These are phyloP conservation scores for Hafferia zeledoni DNA, from an alignment of 2,797 vertebrate genomes.

Conservation along the genomic window DNA sequence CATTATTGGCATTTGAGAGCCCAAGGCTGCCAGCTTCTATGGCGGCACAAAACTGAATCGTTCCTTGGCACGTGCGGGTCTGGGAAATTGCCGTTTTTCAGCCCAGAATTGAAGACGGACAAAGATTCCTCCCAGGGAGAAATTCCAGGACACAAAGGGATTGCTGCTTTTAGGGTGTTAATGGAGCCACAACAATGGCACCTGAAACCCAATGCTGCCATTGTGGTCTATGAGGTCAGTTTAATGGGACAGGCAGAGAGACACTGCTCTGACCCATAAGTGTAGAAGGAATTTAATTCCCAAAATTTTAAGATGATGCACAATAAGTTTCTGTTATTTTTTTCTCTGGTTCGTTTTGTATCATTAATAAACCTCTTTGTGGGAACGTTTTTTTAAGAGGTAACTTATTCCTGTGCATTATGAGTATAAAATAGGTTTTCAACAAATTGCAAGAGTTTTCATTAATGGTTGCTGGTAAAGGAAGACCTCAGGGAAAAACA, in stretches of 20 bases:
- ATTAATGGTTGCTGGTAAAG: not conserved
- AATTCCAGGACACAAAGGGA: too few species aligned
- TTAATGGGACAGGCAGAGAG: not conserved
- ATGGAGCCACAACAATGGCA: too few species aligned
- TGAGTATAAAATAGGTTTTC: not conserved
- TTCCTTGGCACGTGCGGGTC: too few species aligned
- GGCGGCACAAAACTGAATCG: too few species aligned
- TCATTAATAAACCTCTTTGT: not conserved
- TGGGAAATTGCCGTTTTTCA: too few species aligned
- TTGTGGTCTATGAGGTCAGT: not conserved
- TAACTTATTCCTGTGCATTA: not conserved
- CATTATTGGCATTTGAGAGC: too few species aligned
- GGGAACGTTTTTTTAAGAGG: not conserved
- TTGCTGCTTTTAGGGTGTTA: too few species aligned
- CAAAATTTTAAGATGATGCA: not conserved
- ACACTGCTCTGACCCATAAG: not conserved
- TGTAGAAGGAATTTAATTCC: constrained; percentile 27
- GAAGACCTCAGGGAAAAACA: not conserved
- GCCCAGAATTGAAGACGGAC: too few species aligned
- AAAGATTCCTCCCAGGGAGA: too few species aligned
- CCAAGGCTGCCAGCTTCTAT: too few species aligned
- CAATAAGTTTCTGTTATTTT: not conserved
- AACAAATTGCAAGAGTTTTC: not conserved
- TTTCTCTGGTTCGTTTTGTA: not conserved
- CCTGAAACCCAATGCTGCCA: not conserved